Evolutionary conservation across 2,888 invertebrate genomes (phyloP).

Genomic region (Scelioninae gen. 1): DNA sequence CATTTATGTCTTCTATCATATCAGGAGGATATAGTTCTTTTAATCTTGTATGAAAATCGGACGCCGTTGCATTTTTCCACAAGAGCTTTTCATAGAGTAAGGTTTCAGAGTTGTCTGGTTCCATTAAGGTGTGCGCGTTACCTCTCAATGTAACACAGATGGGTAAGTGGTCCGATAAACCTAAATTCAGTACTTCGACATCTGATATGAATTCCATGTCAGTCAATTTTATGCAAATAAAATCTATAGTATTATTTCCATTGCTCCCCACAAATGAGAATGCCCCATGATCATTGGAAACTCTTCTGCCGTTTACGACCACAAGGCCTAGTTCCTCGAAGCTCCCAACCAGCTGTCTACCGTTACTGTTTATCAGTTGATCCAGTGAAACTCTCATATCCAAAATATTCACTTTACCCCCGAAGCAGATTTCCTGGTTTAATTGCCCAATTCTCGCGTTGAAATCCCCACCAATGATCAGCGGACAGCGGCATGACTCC

Average conservation of each 20-base stretch:
- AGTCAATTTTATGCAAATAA: too few species aligned
- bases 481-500: not conserved
- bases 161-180: not conserved
- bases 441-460: conserved; percentile 4
- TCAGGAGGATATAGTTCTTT: too few species aligned
- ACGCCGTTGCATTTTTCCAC: too few species aligned
- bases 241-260: too few species aligned
- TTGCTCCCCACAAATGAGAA: too few species aligned
- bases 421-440: too few species aligned
- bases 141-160: not conserved
- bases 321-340: conserved; percentile 10
- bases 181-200: not conserved
- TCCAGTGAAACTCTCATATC: not conserved
- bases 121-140: too few species aligned
- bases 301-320: conserved; percentile 3
- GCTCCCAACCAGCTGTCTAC: not conserved
- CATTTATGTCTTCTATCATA: too few species aligned
- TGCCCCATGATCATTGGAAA: not conserved
- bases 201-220: too few species aligned
- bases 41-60: too few species aligned
- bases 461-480: not conserved
- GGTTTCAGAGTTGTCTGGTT: too few species aligned
- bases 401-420: not conserved
- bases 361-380: not conserved
- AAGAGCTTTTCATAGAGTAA: too few species aligned